Evolutionary conservation across 2,113 vertebrate species (phyloP).

Genomic region (Oreocharis arfaki): DNA sequence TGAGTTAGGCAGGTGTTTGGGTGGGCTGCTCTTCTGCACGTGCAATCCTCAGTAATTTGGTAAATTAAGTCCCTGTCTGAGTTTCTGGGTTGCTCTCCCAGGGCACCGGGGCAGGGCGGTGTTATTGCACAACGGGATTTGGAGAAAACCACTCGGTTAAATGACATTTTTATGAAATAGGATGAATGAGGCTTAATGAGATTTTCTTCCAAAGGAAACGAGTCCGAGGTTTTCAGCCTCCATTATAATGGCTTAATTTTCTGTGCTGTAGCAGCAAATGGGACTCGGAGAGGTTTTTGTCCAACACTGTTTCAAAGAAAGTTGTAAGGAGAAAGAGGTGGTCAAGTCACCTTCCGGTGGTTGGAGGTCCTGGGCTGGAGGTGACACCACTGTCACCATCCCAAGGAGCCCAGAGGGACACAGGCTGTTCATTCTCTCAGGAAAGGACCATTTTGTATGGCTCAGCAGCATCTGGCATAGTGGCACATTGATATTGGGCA

Average conservation of each 20-base stretch:
- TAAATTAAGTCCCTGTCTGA: background rate
- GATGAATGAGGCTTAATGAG: background rate
- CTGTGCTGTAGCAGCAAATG: background rate
- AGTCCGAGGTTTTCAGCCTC: background rate
- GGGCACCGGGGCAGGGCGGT: background rate
- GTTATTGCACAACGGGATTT: background rate
- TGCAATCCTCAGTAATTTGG: fast-evolving
- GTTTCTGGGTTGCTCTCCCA: background rate
- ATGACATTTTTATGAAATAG: background rate
- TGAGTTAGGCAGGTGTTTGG: background rate
- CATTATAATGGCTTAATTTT: background rate
- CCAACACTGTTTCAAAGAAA: background rate
- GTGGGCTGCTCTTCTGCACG: background rate
- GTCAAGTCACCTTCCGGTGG: background rate
- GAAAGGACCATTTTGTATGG: fast-evolving
- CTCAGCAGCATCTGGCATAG: background rate
- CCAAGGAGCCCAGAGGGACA: background rate
- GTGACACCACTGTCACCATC: background rate
- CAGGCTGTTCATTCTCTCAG: background rate
- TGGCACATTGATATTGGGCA: fast-evolving
- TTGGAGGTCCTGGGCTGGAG: background rate
- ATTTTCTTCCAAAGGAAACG: background rate
- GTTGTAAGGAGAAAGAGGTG: background rate
- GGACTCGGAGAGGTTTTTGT: background rate
- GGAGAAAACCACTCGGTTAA: background rate